Conservation (phyloP, 2,113 vertebrate species). For the Malurus melanocephalus region DNA sequence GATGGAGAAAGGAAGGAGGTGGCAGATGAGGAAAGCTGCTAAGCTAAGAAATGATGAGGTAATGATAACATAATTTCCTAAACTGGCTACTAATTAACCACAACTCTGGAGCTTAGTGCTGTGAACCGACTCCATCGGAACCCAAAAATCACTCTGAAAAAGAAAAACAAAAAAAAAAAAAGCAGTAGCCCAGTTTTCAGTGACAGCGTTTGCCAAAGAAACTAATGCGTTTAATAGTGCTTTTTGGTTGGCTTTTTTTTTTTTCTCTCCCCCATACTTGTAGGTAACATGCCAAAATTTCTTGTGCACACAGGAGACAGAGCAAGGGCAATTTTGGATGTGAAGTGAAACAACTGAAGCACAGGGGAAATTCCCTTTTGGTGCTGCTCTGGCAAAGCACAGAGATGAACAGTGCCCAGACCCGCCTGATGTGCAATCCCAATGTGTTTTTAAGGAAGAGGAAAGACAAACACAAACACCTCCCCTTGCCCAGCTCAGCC, state of each 20-base stretch:
- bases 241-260: background rate
- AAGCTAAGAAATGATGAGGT: slow-evolving; percentile 43
- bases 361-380: background rate
- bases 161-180: background rate
- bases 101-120: background rate
- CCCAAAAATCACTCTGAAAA: background rate
- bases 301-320: background rate
- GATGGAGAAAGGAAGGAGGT: background rate
- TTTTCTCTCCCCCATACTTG: rapidly evolving
- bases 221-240: background rate
- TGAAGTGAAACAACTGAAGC: background rate
- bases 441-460: background rate
- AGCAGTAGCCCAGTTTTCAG: background rate
- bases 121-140: background rate
- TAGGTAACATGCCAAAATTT: background rate
- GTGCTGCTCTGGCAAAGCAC: background rate
- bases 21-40: background rate
- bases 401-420: background rate
- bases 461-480: background rate
- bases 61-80: slow-evolving; percentile 61
- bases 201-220: background rate
- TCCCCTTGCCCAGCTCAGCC: background rate
- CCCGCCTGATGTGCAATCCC: background rate
- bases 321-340: background rate
- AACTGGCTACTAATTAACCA: slow-evolving; percentile 57